These are phyloP conservation scores for Cylas formicarius DNA, from an alignment of 1,140 invertebrate genomes.

Conservation along the genomic window DNA sequence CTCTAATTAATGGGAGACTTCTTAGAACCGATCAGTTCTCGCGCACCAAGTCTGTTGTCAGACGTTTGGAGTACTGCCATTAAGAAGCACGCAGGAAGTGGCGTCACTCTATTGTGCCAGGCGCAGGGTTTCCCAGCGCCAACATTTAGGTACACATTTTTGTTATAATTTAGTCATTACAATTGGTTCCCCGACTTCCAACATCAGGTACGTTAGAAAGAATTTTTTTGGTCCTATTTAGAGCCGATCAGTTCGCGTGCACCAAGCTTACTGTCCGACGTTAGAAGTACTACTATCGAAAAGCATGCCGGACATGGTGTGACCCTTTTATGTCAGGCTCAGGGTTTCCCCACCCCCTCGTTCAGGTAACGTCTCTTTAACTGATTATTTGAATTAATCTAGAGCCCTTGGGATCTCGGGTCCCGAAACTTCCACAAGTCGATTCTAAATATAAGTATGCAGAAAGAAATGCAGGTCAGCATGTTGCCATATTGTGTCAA, in stretches of 20 bases:
- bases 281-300: slow-evolving; percentile 45
- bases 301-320: slow-evolving; percentile 41
- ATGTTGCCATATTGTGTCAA: slow-evolving; percentile 48
- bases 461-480: slow-evolving; percentile 29
- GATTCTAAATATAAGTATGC: slow-evolving; percentile 54
- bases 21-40: slow-evolving; percentile 65
- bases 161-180: neutral
- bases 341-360: slow-evolving; percentile 61
- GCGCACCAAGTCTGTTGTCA: slow-evolving; percentile 58
- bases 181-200: neutral
- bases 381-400: slow-evolving; percentile 8
- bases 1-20: too few species aligned
- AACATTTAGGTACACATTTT: slow-evolving; percentile 41
- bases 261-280: slow-evolving; percentile 42
- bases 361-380: slow-evolving; percentile 31
- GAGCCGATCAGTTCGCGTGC: slow-evolving; percentile 50
- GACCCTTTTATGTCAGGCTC: slow-evolving; percentile 63
- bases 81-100: slow-evolving; percentile 45
- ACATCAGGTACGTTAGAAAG: too few species aligned
- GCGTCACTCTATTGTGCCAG: slow-evolving; percentile 55
- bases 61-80: slow-evolving; percentile 53
- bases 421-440: slow-evolving; percentile 54
- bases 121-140: slow-evolving; percentile 51
- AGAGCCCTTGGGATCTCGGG: slow-evolving; percentile 66
- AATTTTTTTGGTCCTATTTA: slow-evolving; percentile 29